Base-by-base conservation (phyloP, 1,140 invertebrate species). In the Calosoma granatense region DNA sequence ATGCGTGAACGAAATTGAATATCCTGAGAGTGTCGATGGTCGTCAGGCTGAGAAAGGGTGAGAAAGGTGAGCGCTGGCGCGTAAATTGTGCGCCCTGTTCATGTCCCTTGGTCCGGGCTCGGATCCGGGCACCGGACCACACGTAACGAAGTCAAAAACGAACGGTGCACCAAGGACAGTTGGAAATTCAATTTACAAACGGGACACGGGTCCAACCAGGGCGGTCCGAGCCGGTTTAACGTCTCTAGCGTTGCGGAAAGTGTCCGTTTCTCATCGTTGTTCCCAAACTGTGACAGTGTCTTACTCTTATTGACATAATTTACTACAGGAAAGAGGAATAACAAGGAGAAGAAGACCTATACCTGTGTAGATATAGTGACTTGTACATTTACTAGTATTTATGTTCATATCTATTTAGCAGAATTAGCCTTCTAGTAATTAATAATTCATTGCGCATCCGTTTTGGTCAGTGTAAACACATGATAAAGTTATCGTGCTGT, bases 121-220 rank as follows among this genome's bases (percentile, higher is more conserved):
- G 41, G 41, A 36, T 56, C 20, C 55, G 23, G 36, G 53, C 60
- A 60, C 53, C 58, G 57, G 56, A 59, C 59, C 57, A 58, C 41
- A 47, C 57, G 56, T 63, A 63, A 63, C 62, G 62, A 63, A 63
- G 58, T 63, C 62, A 63, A 63, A 63, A 61, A 59, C 60, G 62
- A 52, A 58, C 60, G 58, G 55, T 26, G 51, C 9, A 3, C 56
- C 53, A 43, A 59, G 51, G 56, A 59, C 9, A 63, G 55, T 63
- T 61, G 23, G 58, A 60, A 62, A 63, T 63, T 63, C 57, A 61
- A 63, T 63, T 63, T 63, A 53, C 30, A 30, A 59, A 53, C 59
- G 57, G 61, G 59, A 61, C 59, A 61, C 59, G 59, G 61, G 59
- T 63, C 61, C 56, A 36, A 47, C 41, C 15, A n/a, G 41, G 41